Conservation (phyloP, 2,797 vertebrate species). For the Cynopterus sphinx region DNA sequence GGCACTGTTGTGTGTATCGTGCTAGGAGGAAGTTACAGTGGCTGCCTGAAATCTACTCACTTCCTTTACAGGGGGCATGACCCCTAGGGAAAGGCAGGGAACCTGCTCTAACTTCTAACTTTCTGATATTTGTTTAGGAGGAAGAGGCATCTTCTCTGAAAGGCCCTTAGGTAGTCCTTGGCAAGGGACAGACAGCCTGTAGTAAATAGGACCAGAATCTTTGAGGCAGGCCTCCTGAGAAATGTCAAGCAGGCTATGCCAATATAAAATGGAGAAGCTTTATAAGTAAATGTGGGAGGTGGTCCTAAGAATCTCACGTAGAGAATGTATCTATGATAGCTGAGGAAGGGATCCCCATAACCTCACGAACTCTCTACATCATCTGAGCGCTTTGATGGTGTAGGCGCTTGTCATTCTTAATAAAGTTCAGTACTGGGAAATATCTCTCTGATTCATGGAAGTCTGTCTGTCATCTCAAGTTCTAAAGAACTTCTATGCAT, state of each 20-base stretch:
- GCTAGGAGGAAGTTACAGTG: not conserved
- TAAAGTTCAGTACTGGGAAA: not conserved
- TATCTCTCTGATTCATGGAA: not conserved
- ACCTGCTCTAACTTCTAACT: not conserved
- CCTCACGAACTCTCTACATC: not conserved
- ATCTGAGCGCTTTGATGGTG: not conserved
- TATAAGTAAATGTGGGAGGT: not conserved
- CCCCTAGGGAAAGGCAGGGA: not conserved
- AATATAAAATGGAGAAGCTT: not conserved
- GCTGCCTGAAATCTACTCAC: not conserved
- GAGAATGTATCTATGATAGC: no score
- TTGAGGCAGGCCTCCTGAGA: not conserved
- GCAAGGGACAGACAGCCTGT: not conserved
- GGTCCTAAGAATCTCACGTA: not conserved
- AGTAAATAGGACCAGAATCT: not conserved
- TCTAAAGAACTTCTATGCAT: not conserved
- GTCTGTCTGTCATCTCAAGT: not conserved
- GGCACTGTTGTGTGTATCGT: not conserved
- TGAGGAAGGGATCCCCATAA: not conserved
- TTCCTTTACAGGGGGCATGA: not conserved
- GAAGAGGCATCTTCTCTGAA: not conserved
- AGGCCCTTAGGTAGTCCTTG: not conserved
- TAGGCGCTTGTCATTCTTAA: not conserved
- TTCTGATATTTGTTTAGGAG: not conserved
- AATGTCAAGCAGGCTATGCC: not conserved